Conservation (phyloP, 2,113 vertebrate species). For the Malurus elegans region DNA sequence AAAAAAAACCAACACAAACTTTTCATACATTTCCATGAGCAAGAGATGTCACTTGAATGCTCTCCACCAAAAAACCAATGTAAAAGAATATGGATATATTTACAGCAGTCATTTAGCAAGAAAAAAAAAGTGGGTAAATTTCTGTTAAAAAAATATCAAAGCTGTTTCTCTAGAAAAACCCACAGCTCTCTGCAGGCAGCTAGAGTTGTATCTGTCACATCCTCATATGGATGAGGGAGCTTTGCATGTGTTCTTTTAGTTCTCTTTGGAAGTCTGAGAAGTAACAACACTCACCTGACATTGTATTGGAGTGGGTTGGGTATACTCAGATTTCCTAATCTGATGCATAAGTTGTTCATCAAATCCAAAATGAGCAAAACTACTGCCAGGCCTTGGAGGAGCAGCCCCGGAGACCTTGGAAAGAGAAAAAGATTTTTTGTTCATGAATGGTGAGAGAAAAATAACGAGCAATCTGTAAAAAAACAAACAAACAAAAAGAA, state of each 20-base stretch:
- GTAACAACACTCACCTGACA: slow-evolving; percentile 84
- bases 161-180: background rate
- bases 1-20: background rate
- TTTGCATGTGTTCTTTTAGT: fast-evolving
- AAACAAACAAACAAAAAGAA: background rate
- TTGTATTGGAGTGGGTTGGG: slow-evolving; percentile 97
- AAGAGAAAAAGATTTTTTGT: background rate
- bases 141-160: background rate
- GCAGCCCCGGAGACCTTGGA: slow-evolving; percentile 95
- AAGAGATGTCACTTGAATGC: background rate
- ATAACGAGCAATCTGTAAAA: background rate
- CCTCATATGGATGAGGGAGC: background rate
- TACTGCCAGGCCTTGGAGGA: slow-evolving; percentile 91
- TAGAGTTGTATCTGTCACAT: background rate
- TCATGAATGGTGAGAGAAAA: background rate
- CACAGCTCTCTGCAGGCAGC: background rate
- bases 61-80: background rate
- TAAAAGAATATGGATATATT: background rate
- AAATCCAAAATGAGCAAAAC: slow-evolving; percentile 97
- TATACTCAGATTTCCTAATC: slow-evolving; percentile 98
- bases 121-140: background rate
- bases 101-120: background rate
- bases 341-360: slow-evolving; percentile 98
- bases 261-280: background rate
- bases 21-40: background rate